Conservation (phyloP, 2,113 vertebrate genomes). For the Xiphophorus hellerii region DNA sequence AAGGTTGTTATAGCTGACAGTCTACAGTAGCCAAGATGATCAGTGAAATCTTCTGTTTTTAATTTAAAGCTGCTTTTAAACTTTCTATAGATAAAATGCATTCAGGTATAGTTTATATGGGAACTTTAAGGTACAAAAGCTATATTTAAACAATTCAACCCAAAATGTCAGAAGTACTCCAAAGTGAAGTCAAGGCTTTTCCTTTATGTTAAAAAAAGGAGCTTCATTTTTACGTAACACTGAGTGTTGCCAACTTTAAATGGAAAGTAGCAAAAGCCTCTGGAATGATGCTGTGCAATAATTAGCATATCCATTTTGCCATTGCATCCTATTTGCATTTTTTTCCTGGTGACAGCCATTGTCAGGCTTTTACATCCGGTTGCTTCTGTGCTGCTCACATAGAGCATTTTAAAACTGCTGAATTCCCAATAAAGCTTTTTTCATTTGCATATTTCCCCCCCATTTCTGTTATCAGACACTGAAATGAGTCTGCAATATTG, state of each 20-base stretch:
- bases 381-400: neutral
- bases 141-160: neutral
- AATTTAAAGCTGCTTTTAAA: neutral
- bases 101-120: neutral
- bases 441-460: neutral
- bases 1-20: neutral
- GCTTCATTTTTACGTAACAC: too few relatives aligned
- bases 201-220: too few relatives aligned
- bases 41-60: neutral
- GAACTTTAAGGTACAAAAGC: neutral
- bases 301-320: conserved; percentile 4
- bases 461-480: neutral
- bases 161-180: neutral
- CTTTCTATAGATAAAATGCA: neutral
- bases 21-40: neutral
- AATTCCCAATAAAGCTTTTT: neutral
- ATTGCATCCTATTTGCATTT: conserved; percentile 8
- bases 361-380: conserved; percentile 1
- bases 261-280: neutral
- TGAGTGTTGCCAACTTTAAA: too few relatives aligned
- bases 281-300: neutral
- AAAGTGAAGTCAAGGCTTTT: neutral
- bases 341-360: neutral
- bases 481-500: neutral
- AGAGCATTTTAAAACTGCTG: conserved; percentile 1